Evolutionary conservation across 2,113 vertebrate genomes (phyloP), one percentile per base, ranked within the genome.

Genomic region (Cololabis saira): DNA sequence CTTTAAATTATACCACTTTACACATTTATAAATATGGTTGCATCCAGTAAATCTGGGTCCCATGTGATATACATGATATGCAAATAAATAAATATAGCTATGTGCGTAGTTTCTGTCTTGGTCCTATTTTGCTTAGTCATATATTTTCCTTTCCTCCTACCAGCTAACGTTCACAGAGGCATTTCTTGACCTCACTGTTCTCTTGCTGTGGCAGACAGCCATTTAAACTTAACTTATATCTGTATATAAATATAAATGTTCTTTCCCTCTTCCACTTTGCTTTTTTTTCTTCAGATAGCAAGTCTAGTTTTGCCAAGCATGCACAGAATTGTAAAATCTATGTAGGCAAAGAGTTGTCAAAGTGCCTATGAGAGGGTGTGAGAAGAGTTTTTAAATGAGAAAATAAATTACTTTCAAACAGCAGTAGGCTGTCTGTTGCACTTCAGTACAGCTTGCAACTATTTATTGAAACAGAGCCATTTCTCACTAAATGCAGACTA

Each of bases 171-270:
- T 61, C 13, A 40, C 24, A 48, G 61, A 67, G 40, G 50, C 19
- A 2, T 58, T 41, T 41, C 41, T 76, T 61, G 12, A 15, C 58
- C 52, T 74, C 50, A 12, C 43, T 9, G 41, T 21, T 45, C 33
- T 59, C 17, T 47, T 33, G n/a, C 51, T 67, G 40, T 57, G 18
- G 41, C 19, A 13, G 17, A 54, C 17, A 59, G 71, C 5, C 9
- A 61, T 73, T 78, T 67, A 45, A 59, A 42, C 69, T 76, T 57
- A n/a, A n/a, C n/a, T n/a, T n/a, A n/a, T n/a, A n/a, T n/a, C n/a
- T n/a, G n/a, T n/a, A n/a, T n/a, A n/a, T n/a, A n/a, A n/a, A n/a
- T n/a, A n/a, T n/a, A n/a, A n/a, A n/a, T n/a, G n/a, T n/a, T n/a
- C n/a, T n/a, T n/a, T n/a, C n/a, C n/a, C n/a, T n/a, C n/a, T n/a